These are phyloP conservation scores for Callyntrura sp. DNA, from an alignment of 2,888 invertebrate species.

Conservation along the genomic window DNA sequence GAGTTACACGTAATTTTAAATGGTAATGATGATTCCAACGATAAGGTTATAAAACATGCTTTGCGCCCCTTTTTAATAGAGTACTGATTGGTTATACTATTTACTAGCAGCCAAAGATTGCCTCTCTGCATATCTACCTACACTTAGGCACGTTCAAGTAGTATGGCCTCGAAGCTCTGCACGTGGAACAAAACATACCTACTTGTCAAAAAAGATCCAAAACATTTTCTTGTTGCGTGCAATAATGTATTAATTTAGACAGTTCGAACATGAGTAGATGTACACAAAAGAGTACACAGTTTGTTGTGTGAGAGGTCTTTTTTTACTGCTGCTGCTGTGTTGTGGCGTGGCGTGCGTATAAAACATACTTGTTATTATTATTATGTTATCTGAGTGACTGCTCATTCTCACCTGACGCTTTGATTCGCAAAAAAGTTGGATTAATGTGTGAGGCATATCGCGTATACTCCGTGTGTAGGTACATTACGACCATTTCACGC, in stretches of 20 bases:
- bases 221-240: conserved; percentile 25
- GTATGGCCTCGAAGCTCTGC: conserved; percentile 48
- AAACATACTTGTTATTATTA: not conserved
- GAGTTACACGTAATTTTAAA: conserved; percentile 18
- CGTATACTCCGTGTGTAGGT: too few relatives aligned
- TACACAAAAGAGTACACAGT: not conserved
- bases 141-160: not conserved
- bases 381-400: not conserved
- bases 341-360: not conserved
- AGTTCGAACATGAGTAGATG: too few relatives aligned
- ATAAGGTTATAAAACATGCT: conserved; percentile 27
- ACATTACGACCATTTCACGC: not conserved
- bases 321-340: not conserved
- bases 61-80: conserved; percentile 4
- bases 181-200: conserved; percentile 41
- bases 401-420: conserved; percentile 52
- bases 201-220: conserved; percentile 34
- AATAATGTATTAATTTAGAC: not conserved
- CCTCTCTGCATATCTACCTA: not conserved
- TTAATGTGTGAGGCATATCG: too few relatives aligned
- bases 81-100: conserved; percentile 5
- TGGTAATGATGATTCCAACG: not conserved
- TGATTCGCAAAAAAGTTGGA: not conserved
- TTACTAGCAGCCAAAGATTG: not conserved
- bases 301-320: not conserved